A percentile compares a stretch with the other conserved stretches of the same genome.
These are phyloP conservation scores for Sebastes hopkinsi DNA, from an alignment of 2,797 vertebrate genomes.

Conservation along the genomic window DNA sequence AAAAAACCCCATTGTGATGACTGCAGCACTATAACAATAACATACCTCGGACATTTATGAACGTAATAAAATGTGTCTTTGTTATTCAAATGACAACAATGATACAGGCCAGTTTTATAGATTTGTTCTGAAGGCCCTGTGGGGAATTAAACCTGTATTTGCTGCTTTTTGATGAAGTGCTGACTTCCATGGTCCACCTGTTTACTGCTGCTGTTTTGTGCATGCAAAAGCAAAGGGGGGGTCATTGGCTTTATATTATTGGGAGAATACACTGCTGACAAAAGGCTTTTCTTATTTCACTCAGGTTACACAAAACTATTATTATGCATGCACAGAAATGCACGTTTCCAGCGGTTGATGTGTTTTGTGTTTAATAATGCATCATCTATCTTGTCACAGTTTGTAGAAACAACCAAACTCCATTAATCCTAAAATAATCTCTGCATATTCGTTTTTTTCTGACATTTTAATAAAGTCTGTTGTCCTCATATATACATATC, in stretches of 20 bases:
- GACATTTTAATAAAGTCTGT: slow-evolving; percentile 48
- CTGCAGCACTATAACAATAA: slow-evolving; percentile 1
- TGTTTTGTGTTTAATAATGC: slow-evolving; percentile 23
- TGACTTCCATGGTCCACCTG: slow-evolving; percentile 69
- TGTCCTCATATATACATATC: slow-evolving; percentile 13
- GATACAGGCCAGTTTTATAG: slow-evolving; percentile 51
- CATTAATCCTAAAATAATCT: slow-evolving; percentile 15
- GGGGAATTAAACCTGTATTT: slow-evolving; percentile 67
- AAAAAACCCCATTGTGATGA: slow-evolving; percentile 11
- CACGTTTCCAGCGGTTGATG: not conserved
- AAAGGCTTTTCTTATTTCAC: slow-evolving; percentile 49
- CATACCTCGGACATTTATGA: not conserved
- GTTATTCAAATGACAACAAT: slow-evolving; percentile 42
- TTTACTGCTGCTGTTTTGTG: slow-evolving; percentile 47
- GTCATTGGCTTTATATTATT: slow-evolving; percentile 39
- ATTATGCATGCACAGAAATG: slow-evolving; percentile 15
- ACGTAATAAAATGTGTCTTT: slow-evolving; percentile 28
- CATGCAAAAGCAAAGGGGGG: not conserved
- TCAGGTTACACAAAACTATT: slow-evolving; percentile 18
- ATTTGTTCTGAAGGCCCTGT: slow-evolving; percentile 52
- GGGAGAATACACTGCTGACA: slow-evolving; percentile 59
- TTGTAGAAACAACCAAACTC: slow-evolving; percentile 12
- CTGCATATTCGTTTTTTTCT: slow-evolving; percentile 8
- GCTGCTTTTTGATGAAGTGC: slow-evolving; percentile 74
- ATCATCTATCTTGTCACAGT: not conserved